These are phyloP conservation scores for Podarcis cretensis DNA, from an alignment of 2,113 vertebrate genomes.

Conservation along the genomic window DNA sequence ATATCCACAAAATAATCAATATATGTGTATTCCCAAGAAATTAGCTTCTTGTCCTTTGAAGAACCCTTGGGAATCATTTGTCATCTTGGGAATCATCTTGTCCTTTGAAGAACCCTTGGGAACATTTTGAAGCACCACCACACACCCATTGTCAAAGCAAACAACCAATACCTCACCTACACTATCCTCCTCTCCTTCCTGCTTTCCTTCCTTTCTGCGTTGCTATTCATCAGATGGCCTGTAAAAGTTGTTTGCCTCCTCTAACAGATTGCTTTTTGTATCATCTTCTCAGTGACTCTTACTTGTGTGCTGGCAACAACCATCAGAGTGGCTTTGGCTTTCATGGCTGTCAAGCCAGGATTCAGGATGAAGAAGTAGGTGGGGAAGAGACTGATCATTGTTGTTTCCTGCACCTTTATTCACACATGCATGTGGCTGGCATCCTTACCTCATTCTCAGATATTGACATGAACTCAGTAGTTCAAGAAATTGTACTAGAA, in stretches of 20 bases:
- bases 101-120: background rate
- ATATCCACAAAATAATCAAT: background rate
- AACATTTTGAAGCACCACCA: background rate
- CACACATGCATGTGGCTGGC: background rate
- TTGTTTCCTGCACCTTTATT: background rate
- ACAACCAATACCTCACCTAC: background rate
- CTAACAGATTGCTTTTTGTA: background rate
- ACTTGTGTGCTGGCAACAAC: background rate
- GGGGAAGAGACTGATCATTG: background rate
- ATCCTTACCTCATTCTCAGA: background rate
- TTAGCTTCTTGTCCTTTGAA: background rate
- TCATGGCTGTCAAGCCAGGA: background rate
- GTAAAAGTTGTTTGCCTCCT: background rate
- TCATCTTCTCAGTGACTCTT: background rate
- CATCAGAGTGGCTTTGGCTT: background rate
- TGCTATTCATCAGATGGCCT: background rate
- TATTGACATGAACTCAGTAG: background rate
- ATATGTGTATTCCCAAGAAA: background rate
- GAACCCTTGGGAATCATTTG: background rate
- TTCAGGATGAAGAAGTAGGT: background rate
- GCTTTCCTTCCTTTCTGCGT: background rate
- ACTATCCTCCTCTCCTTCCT: background rate
- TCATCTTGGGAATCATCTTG: too few species aligned
- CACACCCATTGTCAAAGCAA: background rate
- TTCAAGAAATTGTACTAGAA: background rate